Conservation (phyloP, 1,140 invertebrate genomes). For the Drosophila erecta region DNA sequence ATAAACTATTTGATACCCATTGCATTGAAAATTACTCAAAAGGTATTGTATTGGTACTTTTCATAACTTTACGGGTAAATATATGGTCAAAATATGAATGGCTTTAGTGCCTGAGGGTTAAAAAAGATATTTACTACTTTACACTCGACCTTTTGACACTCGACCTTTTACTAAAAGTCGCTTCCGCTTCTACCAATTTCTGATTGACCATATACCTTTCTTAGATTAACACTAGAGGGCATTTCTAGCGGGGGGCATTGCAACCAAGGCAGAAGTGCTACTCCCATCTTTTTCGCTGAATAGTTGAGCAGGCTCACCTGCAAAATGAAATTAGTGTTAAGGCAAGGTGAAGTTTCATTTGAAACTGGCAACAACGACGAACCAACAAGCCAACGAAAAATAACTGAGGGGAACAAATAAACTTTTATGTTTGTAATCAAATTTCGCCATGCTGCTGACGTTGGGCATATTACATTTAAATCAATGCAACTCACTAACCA, state of each 20-base stretch:
- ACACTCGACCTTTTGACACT: no score
- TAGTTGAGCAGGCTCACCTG: slow-evolving; percentile 36
- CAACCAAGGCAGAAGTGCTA: slow-evolving; percentile 21
- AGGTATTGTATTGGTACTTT: no score
- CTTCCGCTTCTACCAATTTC: background rate
- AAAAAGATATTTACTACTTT: no score
- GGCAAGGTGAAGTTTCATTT: slow-evolving; percentile 31
- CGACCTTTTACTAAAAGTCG: no score
- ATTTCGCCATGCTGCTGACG: slow-evolving; percentile 66
- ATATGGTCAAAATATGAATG: no score
- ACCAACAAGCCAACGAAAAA: slow-evolving; percentile 12
- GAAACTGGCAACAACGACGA: slow-evolving; percentile 42
- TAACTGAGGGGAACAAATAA: slow-evolving; percentile 63
- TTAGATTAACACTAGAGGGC: background rate
- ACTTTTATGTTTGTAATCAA: slow-evolving; percentile 80
- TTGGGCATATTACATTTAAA: slow-evolving; percentile 73
- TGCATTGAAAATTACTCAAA: background rate
- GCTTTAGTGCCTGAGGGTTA: no score
- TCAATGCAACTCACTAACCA: slow-evolving; percentile 53
- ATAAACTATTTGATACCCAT: slow-evolving; percentile 4
- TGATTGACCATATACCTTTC: background rate
- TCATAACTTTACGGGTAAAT: no score
- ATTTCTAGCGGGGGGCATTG: slow-evolving; percentile 1
- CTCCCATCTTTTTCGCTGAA: slow-evolving; percentile 10
- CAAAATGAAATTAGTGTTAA: slow-evolving; percentile 75